phyloP scores from a whole-genome alignment of 1,140 invertebrate genomes.

The Drosophila sechellia region DNA sequence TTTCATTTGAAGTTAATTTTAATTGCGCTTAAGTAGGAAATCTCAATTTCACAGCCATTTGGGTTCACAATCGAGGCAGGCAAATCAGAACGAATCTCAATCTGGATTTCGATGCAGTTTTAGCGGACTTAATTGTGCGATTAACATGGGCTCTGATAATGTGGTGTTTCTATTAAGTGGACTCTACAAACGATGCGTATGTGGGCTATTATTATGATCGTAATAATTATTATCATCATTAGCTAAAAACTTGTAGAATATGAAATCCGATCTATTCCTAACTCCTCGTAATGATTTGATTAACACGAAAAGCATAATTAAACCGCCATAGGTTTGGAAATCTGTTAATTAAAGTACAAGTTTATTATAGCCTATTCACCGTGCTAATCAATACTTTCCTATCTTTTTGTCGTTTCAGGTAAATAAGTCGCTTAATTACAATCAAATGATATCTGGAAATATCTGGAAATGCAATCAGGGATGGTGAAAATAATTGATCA shows the following conservation, averaged over 20 bases:
- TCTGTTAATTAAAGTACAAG: constrained; percentile 1
- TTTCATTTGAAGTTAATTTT: constrained; percentile 75
- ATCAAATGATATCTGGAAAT: not conserved
- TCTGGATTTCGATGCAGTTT: constrained; percentile 53
- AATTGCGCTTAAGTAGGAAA: constrained; percentile 78
- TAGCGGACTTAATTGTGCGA: constrained; percentile 50
- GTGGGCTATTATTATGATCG: not conserved
- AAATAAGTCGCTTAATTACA: constrained; percentile 7
- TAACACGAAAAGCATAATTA: not conserved
- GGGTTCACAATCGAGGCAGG: constrained; percentile 53
- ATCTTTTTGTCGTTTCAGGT: constrained; percentile 18
- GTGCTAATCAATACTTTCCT: constrained; percentile 2
- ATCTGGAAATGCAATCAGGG: constrained; percentile 4
- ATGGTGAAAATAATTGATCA: not conserved
- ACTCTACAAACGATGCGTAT: not conserved
- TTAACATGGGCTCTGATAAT: not conserved
- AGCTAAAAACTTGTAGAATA: not conserved
- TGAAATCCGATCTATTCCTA: not conserved
- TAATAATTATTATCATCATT: not conserved
- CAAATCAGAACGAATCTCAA: constrained; percentile 55
- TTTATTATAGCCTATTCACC: not conserved
- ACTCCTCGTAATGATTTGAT: not conserved
- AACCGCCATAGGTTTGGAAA: not conserved
- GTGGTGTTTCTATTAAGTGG: constrained; percentile 1
- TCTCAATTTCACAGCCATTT: constrained; percentile 77